A percentile compares a stretch with the other conserved stretches of the same genome.
Conservation (phyloP, 2,797 vertebrate species). For the Todus mexicanus region DNA sequence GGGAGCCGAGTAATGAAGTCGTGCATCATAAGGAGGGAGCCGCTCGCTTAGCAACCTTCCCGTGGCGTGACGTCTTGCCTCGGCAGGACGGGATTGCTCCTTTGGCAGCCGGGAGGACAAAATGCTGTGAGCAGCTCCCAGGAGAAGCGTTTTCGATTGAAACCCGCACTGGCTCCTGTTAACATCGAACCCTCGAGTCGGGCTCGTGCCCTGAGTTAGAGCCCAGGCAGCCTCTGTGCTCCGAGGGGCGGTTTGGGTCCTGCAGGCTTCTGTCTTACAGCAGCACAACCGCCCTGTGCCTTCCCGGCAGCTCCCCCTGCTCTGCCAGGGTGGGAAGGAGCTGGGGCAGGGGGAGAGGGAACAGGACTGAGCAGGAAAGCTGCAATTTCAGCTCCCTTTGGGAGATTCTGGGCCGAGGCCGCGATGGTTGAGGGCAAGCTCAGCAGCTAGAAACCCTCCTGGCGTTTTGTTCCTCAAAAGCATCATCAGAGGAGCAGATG, state of each 20-base stretch:
- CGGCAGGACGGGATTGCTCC: not conserved
- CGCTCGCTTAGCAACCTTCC: conserved; percentile 57
- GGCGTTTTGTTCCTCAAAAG: no score
- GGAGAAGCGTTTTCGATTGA: not conserved
- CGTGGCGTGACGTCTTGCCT: not conserved
- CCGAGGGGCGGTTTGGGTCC: accelerated
- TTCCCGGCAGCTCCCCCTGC: not conserved
- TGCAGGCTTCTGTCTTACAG: accelerated
- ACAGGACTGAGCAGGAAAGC: not conserved
- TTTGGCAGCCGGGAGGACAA: not conserved
- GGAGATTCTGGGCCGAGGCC: not conserved
- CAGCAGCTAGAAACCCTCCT: not conserved
- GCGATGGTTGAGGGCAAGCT: not conserved
- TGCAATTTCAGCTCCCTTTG: accelerated
- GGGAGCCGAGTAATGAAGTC: conserved; percentile 16
- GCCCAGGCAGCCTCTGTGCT: not conserved
- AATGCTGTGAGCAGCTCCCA: not conserved
- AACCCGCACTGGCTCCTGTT: not conserved
- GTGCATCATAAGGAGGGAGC: conserved; percentile 23
- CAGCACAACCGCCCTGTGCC: accelerated
- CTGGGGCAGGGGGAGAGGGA: not conserved
- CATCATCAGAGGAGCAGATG: not conserved
- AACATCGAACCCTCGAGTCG: accelerated
- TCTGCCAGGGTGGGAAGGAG: not conserved
- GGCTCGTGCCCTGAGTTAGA: not conserved